Conservation (phyloP, 1,140 invertebrate species). For the Drosophila funebris region DNA sequence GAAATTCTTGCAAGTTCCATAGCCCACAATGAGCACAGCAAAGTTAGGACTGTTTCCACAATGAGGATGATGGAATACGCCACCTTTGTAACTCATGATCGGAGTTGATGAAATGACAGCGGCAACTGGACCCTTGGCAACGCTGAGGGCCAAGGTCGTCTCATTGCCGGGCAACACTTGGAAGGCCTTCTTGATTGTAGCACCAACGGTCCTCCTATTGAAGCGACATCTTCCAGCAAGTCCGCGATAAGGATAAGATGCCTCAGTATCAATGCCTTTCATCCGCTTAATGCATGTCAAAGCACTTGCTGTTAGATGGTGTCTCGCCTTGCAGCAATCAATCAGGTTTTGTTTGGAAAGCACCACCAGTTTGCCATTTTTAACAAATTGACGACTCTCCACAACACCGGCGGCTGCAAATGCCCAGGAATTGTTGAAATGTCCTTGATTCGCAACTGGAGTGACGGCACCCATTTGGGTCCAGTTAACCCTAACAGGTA, state of each 20-base stretch:
- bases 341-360: slow-evolving; percentile 28
- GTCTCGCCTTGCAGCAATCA: not conserved
- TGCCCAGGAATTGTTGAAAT: slow-evolving; percentile 33
- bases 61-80: not conserved
- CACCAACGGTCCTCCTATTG: not conserved
- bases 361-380: not conserved
- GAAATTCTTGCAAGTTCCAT: not conserved
- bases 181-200: not conserved
- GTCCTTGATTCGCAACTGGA: slow-evolving; percentile 7
- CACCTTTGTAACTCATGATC: not conserved
- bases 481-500: slow-evolving; percentile 11
- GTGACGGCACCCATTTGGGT: slow-evolving; percentile 5
- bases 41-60: not conserved
- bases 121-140: slow-evolving; percentile 12
- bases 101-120: slow-evolving; percentile 1
- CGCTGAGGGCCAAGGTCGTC: not conserved
- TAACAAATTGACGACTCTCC: slow-evolving; percentile 17
- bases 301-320: not conserved
- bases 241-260: slow-evolving; percentile 20
- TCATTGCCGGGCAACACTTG: not conserved
- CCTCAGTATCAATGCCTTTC: slow-evolving; percentile 11
- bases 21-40: slow-evolving; percentile 30
- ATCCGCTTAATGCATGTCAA: not conserved
- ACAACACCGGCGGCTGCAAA: slow-evolving; percentile 19
- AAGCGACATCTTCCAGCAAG: not conserved